A percentile compares a stretch with the other conserved stretches of the same genome.
These are phyloP conservation scores for Dione juno DNA, from an alignment of 2,888 invertebrate species.

Conservation along the genomic window DNA sequence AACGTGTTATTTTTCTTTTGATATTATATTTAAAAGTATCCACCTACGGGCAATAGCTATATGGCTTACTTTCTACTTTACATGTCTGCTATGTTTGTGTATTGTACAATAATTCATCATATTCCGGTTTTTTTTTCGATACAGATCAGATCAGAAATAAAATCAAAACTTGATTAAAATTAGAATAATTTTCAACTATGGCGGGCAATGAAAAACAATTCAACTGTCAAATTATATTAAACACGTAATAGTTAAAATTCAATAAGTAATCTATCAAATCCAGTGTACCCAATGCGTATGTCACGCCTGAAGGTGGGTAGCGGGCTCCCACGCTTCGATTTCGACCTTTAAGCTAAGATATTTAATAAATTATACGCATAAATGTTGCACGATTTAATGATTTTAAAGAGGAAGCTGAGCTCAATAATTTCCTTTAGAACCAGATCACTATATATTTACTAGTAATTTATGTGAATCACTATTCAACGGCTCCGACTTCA, in stretches of 20 bases:
- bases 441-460: neutral
- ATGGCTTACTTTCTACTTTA: no score
- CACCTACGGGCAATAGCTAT: no score
- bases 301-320: slow-evolving; percentile 62
- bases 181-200: no score
- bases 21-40: no score
- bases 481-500: neutral
- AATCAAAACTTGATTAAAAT: no score
- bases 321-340: slow-evolving; percentile 67
- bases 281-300: slow-evolving; percentile 59
- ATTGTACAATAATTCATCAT: no score
- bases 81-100: no score
- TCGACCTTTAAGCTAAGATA: slow-evolving; percentile 65
- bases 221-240: neutral
- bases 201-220: neutral
- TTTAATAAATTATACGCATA: slow-evolving; percentile 48
- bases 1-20: no score
- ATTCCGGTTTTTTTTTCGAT: no score
- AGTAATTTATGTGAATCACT: neutral
- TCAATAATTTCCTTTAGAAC: slow-evolving; percentile 55
- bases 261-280: slow-evolving; percentile 66
- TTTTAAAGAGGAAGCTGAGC: slow-evolving; percentile 57
- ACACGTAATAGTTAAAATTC: slow-evolving; percentile 1
- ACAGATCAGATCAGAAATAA: no score
- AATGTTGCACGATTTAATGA: slow-evolving; percentile 51